Percentiles rank a stretch among this genome's conserved stretches.
These are phyloP conservation scores for Coptodon bakossiorum DNA, from an alignment of 2,113 vertebrate species.

Conservation along the genomic window DNA sequence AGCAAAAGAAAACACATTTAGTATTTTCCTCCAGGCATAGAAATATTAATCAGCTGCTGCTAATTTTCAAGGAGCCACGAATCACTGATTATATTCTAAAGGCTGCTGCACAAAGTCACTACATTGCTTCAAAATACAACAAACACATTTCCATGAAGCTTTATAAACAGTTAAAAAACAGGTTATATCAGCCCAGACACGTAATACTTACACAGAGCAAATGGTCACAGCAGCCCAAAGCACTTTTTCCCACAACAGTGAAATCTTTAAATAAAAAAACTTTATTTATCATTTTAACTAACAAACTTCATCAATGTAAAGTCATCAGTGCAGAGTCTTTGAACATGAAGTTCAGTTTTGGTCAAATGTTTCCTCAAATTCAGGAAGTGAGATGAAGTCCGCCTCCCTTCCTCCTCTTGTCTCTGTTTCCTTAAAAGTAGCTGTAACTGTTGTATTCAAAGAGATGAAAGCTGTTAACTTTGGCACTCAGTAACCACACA, in stretches of 20 bases:
- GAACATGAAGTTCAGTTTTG: background rate
- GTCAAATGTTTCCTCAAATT: background rate
- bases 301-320: background rate
- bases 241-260: background rate
- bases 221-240: background rate
- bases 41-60: background rate
- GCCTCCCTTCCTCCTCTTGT: accelerated
- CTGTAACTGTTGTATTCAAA: accelerated
- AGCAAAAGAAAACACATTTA: accelerated
- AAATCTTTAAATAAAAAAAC: background rate
- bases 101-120: background rate
- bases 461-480: background rate
- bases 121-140: background rate
- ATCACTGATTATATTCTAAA: accelerated
- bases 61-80: background rate
- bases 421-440: background rate
- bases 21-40: background rate
- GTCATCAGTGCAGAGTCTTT: background rate
- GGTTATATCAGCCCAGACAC: background rate
- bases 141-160: accelerated
- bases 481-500: background rate
- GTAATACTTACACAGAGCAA: background rate
- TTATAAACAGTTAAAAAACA: background rate
- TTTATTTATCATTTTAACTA: accelerated
- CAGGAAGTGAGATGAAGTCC: background rate